These are phyloP conservation scores for Tachina fera DNA, from an alignment of 2,888 invertebrate genomes.

Conservation along the genomic window DNA sequence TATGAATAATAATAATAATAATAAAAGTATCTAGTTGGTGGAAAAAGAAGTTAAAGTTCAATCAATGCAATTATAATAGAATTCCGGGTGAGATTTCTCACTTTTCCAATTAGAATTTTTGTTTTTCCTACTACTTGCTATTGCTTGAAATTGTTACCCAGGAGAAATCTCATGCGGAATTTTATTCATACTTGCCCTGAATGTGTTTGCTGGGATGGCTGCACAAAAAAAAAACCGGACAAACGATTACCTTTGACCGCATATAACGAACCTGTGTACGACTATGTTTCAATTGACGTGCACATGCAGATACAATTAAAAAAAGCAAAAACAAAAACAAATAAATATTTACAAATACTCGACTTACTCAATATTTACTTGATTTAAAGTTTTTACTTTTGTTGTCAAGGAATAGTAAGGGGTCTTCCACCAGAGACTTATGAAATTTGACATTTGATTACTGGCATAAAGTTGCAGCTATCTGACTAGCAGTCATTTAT, in stretches of 20 bases:
- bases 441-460: too few relatives aligned
- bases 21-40: background rate
- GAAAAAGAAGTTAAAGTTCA: too few relatives aligned
- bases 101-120: too few relatives aligned
- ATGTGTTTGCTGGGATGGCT: background rate
- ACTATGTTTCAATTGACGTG: background rate
- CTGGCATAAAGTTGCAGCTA: too few relatives aligned
- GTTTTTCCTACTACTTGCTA: too few relatives aligned
- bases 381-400: background rate
- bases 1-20: background rate
- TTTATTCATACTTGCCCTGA: too few relatives aligned
- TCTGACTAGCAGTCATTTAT: too few relatives aligned
- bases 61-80: too few relatives aligned
- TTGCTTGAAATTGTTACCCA: too few relatives aligned
- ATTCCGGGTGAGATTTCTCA: too few relatives aligned
- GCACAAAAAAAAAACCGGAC: background rate
- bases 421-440: too few relatives aligned
- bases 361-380: conserved; percentile 5
- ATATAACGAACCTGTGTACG: background rate
- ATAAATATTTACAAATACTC: conserved; percentile 20
- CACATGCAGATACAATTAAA: conserved; percentile 6
- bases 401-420: conserved; percentile 42
- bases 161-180: too few relatives aligned
- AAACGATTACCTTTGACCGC: conserved; percentile 22
- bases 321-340: background rate